Base-by-base conservation (phyloP, 1,140 invertebrate genomes). In the Octopus sinensis region DNA sequence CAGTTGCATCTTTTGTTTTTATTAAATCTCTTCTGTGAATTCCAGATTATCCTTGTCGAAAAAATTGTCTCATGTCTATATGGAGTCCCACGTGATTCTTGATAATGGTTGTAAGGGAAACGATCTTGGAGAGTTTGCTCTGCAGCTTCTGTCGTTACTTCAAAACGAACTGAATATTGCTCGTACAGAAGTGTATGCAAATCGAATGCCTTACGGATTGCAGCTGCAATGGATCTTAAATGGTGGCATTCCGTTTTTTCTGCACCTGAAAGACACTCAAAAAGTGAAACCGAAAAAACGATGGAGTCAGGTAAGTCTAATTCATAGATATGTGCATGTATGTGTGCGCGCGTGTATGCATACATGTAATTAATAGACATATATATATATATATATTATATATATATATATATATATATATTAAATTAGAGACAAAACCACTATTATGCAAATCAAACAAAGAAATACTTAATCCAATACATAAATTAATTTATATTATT, bases 231-330 rank as follows among this genome's bases (percentile, higher is more conserved):
- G 85, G 80, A 79, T 82, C 10, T 78, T 86, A 23, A 79, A 82
- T 6, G 79, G 80, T 9, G 86, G 85, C 5, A 84, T 87, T 81
- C 86, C 86, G 7, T 30, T 88, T 0, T 87, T 86, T 80, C 79
- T 88, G n/a, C 87, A 88, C 73, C 77, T 88, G 2, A 88, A 88
- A 80, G 88, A 88, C 71, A 81, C 82, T 4, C 71, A 54, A 6
- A 87, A 86, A 79, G 86, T 88, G 0, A 88, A 88, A 81, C 79
- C 86, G 0, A 88, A 88, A 76, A 88, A 88, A 62, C 62, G 88
- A 62, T 88, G 88, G 88, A 88, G 87, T 82, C 88, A 88, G 81
- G 84, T 84, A 17, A 73, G 68, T 13, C 5, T 62, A 62, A 62
- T 9, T 2, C 17, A 12, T 17, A 12, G 56, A 62, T 9, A 1